Evolutionary conservation across 2,888 invertebrate genomes (phyloP).

Genomic region (Megastigmus dorsalis): DNA sequence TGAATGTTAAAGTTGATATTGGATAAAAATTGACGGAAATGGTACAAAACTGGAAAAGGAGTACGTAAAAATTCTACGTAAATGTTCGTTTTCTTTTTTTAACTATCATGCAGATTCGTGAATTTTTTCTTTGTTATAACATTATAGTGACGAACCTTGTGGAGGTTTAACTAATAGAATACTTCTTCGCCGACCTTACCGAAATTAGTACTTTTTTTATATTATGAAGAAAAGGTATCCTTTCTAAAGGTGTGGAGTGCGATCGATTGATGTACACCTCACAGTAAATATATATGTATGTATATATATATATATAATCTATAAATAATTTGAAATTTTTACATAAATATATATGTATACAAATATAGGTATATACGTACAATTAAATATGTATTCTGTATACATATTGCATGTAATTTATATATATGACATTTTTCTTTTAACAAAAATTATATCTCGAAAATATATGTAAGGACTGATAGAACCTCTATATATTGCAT

Average conservation of each 20-base stretch:
- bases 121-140: neutral
- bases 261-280: neutral
- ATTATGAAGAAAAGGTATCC: neutral
- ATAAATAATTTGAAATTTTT: conserved; percentile 47
- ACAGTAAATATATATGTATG: neutral
- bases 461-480: conserved; percentile 56
- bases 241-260: neutral
- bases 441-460: conserved; percentile 58
- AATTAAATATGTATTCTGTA: conserved; percentile 9
- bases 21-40: conserved; percentile 22
- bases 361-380: conserved; percentile 31
- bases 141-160: neutral
- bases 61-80: conserved; percentile 2
- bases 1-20: neutral
- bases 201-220: neutral
- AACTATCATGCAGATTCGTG: conserved; percentile 1
- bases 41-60: conserved; percentile 40
- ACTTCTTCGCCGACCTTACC: neutral
- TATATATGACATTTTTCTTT: conserved; percentile 46
- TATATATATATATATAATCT: conserved; percentile 26
- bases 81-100: neutral
- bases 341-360: conserved; percentile 50
- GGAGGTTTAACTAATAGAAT: neutral
- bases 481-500: conserved; percentile 50
- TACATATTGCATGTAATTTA: conserved; percentile 52